Evolutionary conservation across 2,888 invertebrate species (phyloP), one percentile per base, ranked within the genome.

Genomic region (Pristionchus maxplancki): DNA sequence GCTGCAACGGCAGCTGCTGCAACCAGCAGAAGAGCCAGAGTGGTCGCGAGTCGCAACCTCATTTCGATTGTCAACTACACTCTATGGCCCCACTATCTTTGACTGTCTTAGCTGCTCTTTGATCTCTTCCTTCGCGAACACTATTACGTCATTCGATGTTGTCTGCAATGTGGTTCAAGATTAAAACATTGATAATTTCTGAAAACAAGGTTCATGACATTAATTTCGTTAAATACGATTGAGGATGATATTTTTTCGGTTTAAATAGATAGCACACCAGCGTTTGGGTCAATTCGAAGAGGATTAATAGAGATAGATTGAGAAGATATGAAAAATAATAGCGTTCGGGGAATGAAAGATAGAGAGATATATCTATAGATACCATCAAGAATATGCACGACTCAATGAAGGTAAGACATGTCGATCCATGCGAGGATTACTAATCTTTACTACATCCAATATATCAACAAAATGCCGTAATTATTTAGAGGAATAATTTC

Each of bases 281-380:
- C n/a, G n/a, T n/a, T n/a, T n/a, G n/a, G n/a, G n/a, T n/a, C n/a
- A n/a, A n/a, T n/a, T 4, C 31, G 44, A 28, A 78, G 44, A 44
- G 74, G 78, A 78, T 78, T 44, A 78, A 48, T 78, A 15, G 28
- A 78, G 78, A 78, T 78, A 78, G 15, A 78, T 78, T 78, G 78
- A n/a, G 44, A 48, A 78, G 78, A 78, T 78, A 78, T 48, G 78
- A 78, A 48, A 74, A 40, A 40, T 40, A 40, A 74, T 31, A 37
- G 71, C 13, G 8, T 17, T 31, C 78, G 44, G 78, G 37, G 9
- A n/a, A n/a, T n/a, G n/a, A n/a, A n/a, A n/a, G n/a, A n/a, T 40
- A 37, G 67, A 67, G 20, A 67, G 67, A 31, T 31, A 37, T 13
- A n/a, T 15, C 34, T 31, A 44, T 11, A 78, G 78, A 78, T 78